A percentile compares a stretch with the other conserved stretches of the same genome.
Conservation (phyloP, 92 coral and sea anemone genomes). For the Metridium senile region DNA sequence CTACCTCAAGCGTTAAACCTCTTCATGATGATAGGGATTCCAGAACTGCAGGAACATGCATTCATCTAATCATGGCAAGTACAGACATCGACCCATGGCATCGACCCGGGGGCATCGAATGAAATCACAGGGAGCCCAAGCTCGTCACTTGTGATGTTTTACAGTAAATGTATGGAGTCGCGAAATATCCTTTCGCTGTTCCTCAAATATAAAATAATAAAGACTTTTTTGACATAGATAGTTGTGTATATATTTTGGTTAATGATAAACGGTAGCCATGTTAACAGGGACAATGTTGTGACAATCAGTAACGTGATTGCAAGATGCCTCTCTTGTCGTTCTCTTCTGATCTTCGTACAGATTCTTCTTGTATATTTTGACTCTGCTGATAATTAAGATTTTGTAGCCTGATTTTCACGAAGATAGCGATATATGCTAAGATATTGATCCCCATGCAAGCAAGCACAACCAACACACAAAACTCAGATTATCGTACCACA, state of each 20-base stretch:
- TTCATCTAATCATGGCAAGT: conserved; percentile 58
- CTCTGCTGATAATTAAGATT: background rate
- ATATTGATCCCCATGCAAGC: background rate
- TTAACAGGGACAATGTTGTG: conserved; percentile 3
- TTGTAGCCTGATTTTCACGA: background rate
- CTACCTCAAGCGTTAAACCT: conserved; percentile 64
- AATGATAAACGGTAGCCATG: conserved; percentile 20
- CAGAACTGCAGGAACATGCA: conserved; percentile 63
- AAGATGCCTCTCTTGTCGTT: conserved; percentile 17
- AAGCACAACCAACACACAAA: conserved; percentile 1
- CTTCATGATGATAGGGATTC: conserved; percentile 48
- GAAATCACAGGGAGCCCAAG: too few species aligned
- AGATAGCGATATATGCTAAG: background rate
- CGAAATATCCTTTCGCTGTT: too few species aligned
- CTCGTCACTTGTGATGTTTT: too few species aligned
- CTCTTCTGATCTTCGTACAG: conserved; percentile 3
- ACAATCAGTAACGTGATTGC: conserved; percentile 23
- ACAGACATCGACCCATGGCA: conserved; percentile 70
- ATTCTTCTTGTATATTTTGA: background rate
- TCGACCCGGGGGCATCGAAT: too few species aligned
- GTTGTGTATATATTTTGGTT: too few species aligned
- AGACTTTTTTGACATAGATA: too few species aligned
- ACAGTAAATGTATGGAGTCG: too few species aligned
- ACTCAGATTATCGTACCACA: background rate
- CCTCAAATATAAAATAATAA: too few species aligned